These are phyloP conservation scores for Ptychoptera contaminata DNA, from an alignment of 2,888 invertebrate species.

Conservation along the genomic window DNA sequence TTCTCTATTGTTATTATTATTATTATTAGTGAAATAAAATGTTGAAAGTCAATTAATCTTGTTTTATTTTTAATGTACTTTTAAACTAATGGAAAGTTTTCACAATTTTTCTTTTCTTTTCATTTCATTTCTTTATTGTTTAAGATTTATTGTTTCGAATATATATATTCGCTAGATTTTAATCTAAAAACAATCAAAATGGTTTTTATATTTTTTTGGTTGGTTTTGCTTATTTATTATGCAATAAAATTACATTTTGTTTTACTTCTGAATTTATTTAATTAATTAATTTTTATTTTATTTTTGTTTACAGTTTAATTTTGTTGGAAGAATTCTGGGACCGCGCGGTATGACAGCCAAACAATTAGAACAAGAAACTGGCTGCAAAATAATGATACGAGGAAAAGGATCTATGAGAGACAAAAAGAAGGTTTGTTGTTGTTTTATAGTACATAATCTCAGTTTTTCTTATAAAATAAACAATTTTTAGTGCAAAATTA, in stretches of 20 bases:
- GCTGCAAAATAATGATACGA: conserved; percentile 99
- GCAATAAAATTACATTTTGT: no score
- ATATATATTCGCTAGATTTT: no score
- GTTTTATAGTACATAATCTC: no score
- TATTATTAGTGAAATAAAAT: no score
- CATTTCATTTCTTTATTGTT: no score
- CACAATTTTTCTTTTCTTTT: no score
- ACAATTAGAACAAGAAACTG: conserved; percentile 98
- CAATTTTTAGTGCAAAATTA: background rate
- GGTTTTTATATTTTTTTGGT: background rate
- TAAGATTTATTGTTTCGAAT: no score
- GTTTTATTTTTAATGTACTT: no score
- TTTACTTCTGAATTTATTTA: no score
- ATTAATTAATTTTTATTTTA: conserved; percentile 19
- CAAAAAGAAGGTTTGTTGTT: conserved; percentile 83
- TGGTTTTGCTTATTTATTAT: background rate
- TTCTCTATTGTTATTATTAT: no score
- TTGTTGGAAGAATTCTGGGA: conserved; percentile 98
- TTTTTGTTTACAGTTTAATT: conserved; percentile 73
- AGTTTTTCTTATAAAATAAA: background rate
- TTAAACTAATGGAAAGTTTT: no score
- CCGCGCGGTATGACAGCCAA: conserved; percentile 99
- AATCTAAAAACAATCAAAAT: background rate
- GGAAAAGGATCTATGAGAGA: conserved; percentile 99
- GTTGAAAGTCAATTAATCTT: no score